Conservation (phyloP, 2,797 vertebrate genomes). For the Sus cebifrons region DNA sequence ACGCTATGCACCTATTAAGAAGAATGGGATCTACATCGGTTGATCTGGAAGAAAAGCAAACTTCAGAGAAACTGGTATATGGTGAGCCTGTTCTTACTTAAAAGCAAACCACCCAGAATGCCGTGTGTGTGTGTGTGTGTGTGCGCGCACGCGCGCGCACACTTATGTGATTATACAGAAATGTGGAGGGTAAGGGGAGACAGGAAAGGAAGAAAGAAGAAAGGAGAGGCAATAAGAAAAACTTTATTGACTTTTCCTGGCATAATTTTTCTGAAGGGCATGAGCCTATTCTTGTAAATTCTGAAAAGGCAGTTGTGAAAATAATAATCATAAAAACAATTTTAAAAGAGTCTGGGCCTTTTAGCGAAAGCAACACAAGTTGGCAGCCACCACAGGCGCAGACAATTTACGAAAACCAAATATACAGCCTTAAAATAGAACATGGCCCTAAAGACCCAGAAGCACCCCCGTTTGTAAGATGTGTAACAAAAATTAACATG, state of each 20-base stretch:
- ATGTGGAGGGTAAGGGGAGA: not conserved
- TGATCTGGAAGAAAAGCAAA: constrained; percentile 21
- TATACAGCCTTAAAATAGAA: constrained; percentile 99
- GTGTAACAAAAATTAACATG: constrained; percentile 99
- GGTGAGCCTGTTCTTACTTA: constrained; percentile 11
- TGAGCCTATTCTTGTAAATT: constrained; percentile 31
- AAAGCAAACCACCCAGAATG: not conserved
- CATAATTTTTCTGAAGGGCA: constrained; percentile 44
- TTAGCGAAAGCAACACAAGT: too few relatives aligned
- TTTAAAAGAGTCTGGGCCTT: too few relatives aligned
- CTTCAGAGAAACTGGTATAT: not conserved
- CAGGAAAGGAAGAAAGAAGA: not conserved
- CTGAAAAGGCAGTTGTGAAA: constrained; percentile 28
- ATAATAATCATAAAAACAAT: not conserved
- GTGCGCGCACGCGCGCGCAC: not conserved
- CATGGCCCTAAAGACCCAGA: constrained; percentile 99
- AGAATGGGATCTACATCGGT: not conserved
- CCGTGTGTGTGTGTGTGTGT: not conserved
- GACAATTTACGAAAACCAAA: constrained; percentile 99
- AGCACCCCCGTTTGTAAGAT: constrained; percentile 97
- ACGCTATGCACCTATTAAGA: not conserved
- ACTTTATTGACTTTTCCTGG: constrained; percentile 26
- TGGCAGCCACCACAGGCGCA: constrained; percentile 80
- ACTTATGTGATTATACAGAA: not conserved
- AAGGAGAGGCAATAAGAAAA: not conserved